Evolutionary conservation across 2,888 invertebrate genomes (phyloP), one percentile per base, ranked within the genome.

Genomic region (Temnothorax rugatulus): DNA sequence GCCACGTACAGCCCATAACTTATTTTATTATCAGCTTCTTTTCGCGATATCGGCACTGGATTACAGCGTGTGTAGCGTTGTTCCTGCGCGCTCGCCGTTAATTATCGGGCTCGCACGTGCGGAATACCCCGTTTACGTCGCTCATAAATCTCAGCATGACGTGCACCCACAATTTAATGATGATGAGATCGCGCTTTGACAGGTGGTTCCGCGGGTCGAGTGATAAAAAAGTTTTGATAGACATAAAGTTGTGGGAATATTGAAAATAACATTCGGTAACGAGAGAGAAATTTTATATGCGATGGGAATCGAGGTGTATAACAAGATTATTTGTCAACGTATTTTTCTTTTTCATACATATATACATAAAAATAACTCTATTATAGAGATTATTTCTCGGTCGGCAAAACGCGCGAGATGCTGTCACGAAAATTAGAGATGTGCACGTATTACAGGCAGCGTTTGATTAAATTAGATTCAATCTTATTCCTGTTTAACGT

Each of bases 11-110:
- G 61, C 50, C 68, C 64, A 47, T 75, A 79, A 69, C 84, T 84
- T 79, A 84, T 81, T 85, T 85, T 74, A 84, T 74, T 79, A 79
- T 84, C 61, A 73, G 63, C 41, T 66, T 68, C 84, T 84, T 77
- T 73, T 68, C 59, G 66, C 34, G 59, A 82, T 79, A 81, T 81
- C 79, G 79, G 47, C 73, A 73, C 79, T 73, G 73, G 79, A 81
- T 81, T 73, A 73, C 29, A 66, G 18, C 29, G 29, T 15, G 73
- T 81, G 59, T 47, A 73, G 47, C 34, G 71, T 71, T 73, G 73
- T 73, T 81, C 47, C 71, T 29, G 29, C 68, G 2, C 4, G 47
- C 50, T 73, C 18, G 38, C 11, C 73, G 79, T 81, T 81, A 81
- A 81, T 81, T 81, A 81, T 73, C 47, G 34, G 15, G 59, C 47